Evolutionary conservation across 2,888 invertebrate species (phyloP).

Genomic region (Epicampocera succincta): DNA sequence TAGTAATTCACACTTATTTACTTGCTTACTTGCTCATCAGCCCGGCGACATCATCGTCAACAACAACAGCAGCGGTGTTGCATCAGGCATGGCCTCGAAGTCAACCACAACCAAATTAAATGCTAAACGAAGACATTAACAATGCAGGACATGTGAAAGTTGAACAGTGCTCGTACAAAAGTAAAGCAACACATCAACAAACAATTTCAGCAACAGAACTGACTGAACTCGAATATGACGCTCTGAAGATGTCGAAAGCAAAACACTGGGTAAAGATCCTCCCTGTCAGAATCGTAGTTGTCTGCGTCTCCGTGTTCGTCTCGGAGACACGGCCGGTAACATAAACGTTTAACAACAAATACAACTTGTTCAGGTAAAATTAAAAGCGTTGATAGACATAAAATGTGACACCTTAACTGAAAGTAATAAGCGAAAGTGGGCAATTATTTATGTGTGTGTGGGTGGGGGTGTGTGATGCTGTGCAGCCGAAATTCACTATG

Average conservation of each 20-base stretch:
- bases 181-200: conserved; percentile 26
- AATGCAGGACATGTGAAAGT: conserved; percentile 71
- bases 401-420: conserved; percentile 63
- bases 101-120: conserved; percentile 77
- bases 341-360: conserved; percentile 44
- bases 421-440: conserved; percentile 16
- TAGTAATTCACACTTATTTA: conserved; percentile 51
- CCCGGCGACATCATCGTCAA: conserved; percentile 45
- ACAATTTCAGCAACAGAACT: conserved; percentile 16
- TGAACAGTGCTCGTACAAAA: conserved; percentile 43
- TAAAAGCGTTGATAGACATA: conserved; percentile 63
- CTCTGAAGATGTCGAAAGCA: conserved; percentile 44
- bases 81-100: conserved; percentile 59
- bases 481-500: no score
- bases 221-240: conserved; percentile 24
- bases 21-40: conserved; percentile 56
- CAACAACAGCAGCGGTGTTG: conserved; percentile 43
- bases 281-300: conserved; percentile 31
- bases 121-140: conserved; percentile 78
- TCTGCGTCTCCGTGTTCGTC: conserved; percentile 11
- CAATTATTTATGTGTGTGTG: not conserved
- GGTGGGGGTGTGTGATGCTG: no score
- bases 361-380: conserved; percentile 60
- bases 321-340: conserved; percentile 9
- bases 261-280: conserved; percentile 49